A percentile compares a stretch with the other conserved stretches of the same genome.
phyloP scores from a whole-genome alignment of 2,113 vertebrate species.

The Numenius arquata region DNA sequence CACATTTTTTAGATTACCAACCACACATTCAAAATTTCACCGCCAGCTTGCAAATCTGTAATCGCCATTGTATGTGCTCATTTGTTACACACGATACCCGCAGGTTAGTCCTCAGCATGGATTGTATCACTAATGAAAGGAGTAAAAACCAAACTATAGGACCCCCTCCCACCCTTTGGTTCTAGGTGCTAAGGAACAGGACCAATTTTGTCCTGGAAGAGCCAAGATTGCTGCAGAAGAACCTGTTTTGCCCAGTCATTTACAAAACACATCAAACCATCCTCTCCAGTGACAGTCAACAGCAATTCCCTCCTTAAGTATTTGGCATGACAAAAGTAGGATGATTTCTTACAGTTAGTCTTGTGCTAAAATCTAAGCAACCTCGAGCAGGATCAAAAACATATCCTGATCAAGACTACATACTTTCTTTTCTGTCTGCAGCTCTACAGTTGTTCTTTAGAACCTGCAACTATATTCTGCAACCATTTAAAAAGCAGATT shows the following conservation, averaged over 20 bases:
- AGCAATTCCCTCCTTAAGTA: neutral
- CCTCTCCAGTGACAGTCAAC: neutral
- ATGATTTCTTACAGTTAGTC: neutral
- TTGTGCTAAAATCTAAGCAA: neutral
- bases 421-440: neutral
- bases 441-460: neutral
- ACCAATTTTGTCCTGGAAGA: neutral
- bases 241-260: neutral
- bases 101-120: neutral
- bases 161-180: neutral
- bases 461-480: neutral
- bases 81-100: neutral
- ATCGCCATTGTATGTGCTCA: neutral
- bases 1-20: neutral
- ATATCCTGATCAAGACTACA: neutral
- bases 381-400: neutral
- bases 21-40: neutral
- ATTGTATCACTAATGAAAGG: neutral
- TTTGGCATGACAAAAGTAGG: neutral
- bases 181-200: neutral
- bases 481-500: neutral
- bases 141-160: neutral
- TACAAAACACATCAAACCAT: neutral
- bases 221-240: neutral
- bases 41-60: neutral